These are phyloP conservation scores for Cyclopterus lumpus DNA, from an alignment of 2,797 vertebrate genomes.

Conservation along the genomic window DNA sequence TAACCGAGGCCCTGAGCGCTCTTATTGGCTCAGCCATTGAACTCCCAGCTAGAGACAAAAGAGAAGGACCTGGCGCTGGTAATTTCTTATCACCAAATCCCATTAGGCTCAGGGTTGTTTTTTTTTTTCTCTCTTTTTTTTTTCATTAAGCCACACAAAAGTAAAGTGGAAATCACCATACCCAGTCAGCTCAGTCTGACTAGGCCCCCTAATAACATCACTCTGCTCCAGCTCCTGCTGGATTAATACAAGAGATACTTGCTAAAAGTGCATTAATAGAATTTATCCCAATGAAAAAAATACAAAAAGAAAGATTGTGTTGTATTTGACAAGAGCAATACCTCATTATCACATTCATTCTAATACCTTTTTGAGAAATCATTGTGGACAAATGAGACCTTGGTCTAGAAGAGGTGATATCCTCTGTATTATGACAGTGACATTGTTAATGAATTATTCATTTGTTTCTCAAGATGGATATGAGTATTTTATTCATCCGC, in stretches of 20 bases:
- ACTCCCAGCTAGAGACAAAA: constrained; percentile 93
- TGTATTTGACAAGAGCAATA: constrained; percentile 11
- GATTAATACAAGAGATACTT: constrained; percentile 37
- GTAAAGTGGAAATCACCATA: constrained; percentile 83
- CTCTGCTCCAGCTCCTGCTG: constrained; percentile 17
- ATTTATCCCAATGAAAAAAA: constrained; percentile 15
- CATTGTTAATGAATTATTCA: constrained; percentile 18
- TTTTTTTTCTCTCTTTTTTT: constrained; percentile 32
- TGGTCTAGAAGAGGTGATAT: constrained; percentile 5
- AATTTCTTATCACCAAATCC: constrained; percentile 89
- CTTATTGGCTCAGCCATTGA: constrained; percentile 92
- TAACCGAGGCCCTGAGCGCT: constrained; percentile 89
- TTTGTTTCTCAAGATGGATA: not conserved
- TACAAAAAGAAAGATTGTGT: constrained; percentile 10
- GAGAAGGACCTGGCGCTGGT: constrained; percentile 86
- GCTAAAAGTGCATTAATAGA: constrained; percentile 37
- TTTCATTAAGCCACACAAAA: constrained; percentile 81
- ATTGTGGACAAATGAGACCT: not conserved
- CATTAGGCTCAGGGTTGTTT: constrained; percentile 82
- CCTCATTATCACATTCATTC: constrained; percentile 26
- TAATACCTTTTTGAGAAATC: not conserved
- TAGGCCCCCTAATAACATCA: constrained; percentile 45
- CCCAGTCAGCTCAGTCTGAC: constrained; percentile 58
- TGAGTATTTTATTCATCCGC: not conserved
- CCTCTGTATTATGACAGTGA: constrained; percentile 16